A percentile compares a stretch with the other conserved stretches of the same genome.
phyloP scores from a whole-genome alignment of 2,888 invertebrate genomes.

The Polymixis lichenea region DNA sequence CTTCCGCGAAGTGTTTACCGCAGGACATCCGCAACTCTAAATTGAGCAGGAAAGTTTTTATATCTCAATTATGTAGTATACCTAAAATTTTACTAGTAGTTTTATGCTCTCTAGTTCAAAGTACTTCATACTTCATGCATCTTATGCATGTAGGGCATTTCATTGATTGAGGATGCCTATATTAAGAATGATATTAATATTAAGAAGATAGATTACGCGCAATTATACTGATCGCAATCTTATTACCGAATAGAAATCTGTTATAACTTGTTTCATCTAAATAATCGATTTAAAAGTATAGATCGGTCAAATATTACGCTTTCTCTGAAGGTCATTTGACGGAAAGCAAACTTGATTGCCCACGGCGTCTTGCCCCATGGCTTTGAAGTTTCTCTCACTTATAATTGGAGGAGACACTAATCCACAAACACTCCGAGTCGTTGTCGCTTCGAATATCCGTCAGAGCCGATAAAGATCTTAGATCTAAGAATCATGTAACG shows the following conservation, averaged over 20 bases:
- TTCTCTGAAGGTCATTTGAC: conserved; percentile 79
- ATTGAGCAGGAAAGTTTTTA: neutral
- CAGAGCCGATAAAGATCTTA: conserved; percentile 36
- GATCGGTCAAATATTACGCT: conserved; percentile 76
- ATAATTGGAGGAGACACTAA: conserved; percentile 60
- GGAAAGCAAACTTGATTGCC: conserved; percentile 65
- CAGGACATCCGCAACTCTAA: conserved; percentile 6
- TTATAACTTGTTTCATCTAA: conserved; percentile 38
- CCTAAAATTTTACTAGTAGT: neutral
- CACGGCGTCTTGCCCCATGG: conserved; percentile 63
- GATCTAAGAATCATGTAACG: conserved; percentile 25
- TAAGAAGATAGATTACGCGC: conserved; percentile 11
- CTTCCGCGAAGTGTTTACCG: conserved; percentile 1
- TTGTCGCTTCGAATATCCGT: conserved; percentile 42
- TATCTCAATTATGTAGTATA: neutral
- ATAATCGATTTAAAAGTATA: conserved; percentile 45
- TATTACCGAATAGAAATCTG: conserved; percentile 56
- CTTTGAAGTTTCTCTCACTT: conserved; percentile 68
- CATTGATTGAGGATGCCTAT: too few relatives aligned
- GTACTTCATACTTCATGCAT: neutral
- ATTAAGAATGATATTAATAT: too few relatives aligned
- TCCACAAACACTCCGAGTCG: conserved; percentile 39
- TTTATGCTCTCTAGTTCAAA: neutral
- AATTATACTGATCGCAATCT: conserved; percentile 19
- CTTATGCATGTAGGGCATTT: neutral